Conservation (phyloP, 2,888 invertebrate species). For the Xylota segnis region DNA sequence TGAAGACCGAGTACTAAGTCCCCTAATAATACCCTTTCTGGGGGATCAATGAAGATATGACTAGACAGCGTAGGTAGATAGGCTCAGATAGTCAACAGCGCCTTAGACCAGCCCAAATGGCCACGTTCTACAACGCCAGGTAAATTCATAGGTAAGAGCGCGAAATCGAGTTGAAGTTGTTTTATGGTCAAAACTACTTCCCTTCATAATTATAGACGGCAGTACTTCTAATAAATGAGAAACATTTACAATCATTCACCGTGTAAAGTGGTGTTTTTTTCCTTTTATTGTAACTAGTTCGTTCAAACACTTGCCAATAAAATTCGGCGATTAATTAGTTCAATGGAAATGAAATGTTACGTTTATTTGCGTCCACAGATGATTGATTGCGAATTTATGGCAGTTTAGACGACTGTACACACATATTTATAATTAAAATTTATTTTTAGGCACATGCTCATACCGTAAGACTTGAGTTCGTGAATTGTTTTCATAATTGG, state of each 20-base stretch:
- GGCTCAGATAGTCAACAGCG: too few relatives aligned
- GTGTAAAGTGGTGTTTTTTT: background rate
- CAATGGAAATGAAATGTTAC: constrained; percentile 6
- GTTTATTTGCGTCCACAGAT: constrained; percentile 2
- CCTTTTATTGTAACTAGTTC: too few relatives aligned
- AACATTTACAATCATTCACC: background rate
- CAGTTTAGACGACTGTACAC: background rate
- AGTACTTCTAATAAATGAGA: background rate
- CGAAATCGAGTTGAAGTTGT: too few relatives aligned
- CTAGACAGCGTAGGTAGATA: too few relatives aligned
- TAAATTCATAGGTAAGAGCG: too few relatives aligned
- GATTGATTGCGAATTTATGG: constrained; percentile 27
- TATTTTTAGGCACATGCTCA: constrained; percentile 7
- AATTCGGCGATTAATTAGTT: constrained; percentile 11
- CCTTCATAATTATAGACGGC: too few relatives aligned
- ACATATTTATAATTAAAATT: background rate
- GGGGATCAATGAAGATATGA: too few relatives aligned
- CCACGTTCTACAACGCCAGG: too few relatives aligned
- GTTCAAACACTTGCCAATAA: constrained; percentile 11
- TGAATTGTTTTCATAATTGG: background rate
- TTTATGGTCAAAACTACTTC: too few relatives aligned
- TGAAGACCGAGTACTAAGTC: too few relatives aligned
- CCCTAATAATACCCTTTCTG: too few relatives aligned
- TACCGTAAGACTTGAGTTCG: background rate
- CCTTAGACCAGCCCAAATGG: too few relatives aligned